These are phyloP conservation scores for Enoplolaimus lenunculus DNA, from an alignment of 2,888 invertebrate species.

Conservation along the genomic window DNA sequence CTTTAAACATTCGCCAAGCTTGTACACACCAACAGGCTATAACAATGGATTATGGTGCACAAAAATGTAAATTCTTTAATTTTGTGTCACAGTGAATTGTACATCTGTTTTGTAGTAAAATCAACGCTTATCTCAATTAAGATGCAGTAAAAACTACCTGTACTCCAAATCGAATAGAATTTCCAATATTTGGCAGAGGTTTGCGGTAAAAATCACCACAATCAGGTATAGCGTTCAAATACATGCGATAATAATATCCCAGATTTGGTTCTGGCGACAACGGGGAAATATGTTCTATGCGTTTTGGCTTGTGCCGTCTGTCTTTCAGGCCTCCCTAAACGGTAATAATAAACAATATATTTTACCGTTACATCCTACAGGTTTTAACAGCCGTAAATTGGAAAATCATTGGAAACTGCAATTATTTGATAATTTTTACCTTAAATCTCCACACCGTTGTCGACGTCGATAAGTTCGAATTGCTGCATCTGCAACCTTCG, in stretches of 20 bases:
- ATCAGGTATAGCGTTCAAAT: neutral
- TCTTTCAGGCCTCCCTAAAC: slow-evolving; percentile 7
- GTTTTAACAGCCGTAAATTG: too few species aligned
- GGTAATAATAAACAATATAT: too few species aligned
- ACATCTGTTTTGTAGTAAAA: neutral
- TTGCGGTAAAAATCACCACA: slow-evolving; percentile 1
- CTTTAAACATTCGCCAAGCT: neutral
- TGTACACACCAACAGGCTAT: slow-evolving; percentile 3
- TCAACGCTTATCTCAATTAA: too few species aligned
- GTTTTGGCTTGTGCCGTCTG: neutral
- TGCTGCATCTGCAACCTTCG: neutral
- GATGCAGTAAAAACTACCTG: neutral
- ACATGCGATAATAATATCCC: neutral
- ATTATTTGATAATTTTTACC: too few species aligned
- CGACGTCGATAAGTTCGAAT: too few species aligned
- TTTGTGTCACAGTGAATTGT: neutral
- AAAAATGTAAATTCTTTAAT: neutral
- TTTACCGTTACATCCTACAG: too few species aligned
- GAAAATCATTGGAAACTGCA: too few species aligned
- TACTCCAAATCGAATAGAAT: neutral
- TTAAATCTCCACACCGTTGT: too few species aligned
- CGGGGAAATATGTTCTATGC: neutral
- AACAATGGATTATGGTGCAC: neutral
- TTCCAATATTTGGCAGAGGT: slow-evolving; percentile 4
- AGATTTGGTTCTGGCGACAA: neutral